Percentiles rank a stretch among this genome's conserved stretches.
Evolutionary conservation across 2,797 vertebrate species (phyloP).

Genomic region (Acanthornis magna): DNA sequence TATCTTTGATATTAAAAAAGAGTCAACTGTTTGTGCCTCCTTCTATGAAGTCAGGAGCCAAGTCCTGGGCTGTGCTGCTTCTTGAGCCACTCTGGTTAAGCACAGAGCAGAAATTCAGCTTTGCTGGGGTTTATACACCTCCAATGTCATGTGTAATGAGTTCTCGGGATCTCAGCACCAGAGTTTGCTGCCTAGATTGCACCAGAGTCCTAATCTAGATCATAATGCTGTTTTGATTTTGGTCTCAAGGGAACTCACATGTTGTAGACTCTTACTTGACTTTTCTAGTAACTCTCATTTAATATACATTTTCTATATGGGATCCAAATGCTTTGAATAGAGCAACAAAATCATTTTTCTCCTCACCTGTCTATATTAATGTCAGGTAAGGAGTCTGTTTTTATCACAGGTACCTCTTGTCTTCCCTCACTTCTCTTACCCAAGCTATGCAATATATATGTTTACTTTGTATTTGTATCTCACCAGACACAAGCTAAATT

Average conservation of each 20-base stretch:
- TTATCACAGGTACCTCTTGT: not conserved
- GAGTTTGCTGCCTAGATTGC: not conserved
- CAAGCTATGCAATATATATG: not conserved
- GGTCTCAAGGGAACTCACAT: not conserved
- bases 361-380: not conserved
- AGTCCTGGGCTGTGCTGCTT: not conserved
- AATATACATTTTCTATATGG: not conserved
- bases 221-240: not conserved
- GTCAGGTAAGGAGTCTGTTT: not conserved
- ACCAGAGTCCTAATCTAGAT: not conserved
- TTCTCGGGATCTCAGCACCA: not conserved
- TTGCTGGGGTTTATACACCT: not conserved
- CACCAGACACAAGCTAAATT: not conserved
- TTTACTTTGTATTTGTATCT: not conserved
- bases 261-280: not conserved
- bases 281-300: not conserved
- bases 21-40: not conserved
- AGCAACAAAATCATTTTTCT: not conserved
- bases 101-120: not conserved
- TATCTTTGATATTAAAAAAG: not conserved
- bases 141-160: not conserved
- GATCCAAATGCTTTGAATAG: not conserved
- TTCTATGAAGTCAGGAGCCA: not conserved
- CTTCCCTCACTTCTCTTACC: not conserved
- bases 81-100: not conserved